These are phyloP conservation scores for Mantis religiosa DNA, from an alignment of 2,888 invertebrate genomes.

Conservation along the genomic window DNA sequence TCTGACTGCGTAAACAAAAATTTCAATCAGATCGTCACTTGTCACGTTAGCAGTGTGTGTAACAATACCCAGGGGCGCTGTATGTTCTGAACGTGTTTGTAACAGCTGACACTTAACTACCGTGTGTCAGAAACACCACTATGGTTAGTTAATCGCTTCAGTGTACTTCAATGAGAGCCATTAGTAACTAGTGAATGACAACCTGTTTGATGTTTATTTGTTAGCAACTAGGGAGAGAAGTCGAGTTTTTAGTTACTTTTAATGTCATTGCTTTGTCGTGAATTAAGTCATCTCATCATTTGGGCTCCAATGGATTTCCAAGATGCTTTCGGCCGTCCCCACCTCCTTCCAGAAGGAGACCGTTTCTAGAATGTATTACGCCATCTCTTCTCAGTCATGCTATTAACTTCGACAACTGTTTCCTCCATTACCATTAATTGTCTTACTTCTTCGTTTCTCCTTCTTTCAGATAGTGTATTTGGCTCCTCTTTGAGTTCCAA, in stretches of 20 bases:
- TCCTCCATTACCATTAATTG: too few relatives aligned
- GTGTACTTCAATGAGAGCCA: background rate
- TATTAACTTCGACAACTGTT: too few relatives aligned
- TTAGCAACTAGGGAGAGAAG: background rate
- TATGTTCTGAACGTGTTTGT: background rate
- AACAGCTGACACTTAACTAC: background rate
- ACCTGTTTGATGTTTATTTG: background rate
- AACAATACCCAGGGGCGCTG: background rate
- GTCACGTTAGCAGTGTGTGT: background rate
- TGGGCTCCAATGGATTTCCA: too few relatives aligned
- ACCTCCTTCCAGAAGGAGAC: too few relatives aligned
- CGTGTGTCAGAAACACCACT: background rate
- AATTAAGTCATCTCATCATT: too few relatives aligned
- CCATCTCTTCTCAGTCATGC: too few relatives aligned
- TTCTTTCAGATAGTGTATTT: too few relatives aligned
- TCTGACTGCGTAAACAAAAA: background rate
- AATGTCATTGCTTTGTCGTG: too few relatives aligned
- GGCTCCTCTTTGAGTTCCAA: too few relatives aligned
- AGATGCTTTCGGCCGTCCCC: too few relatives aligned
- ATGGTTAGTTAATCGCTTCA: background rate
- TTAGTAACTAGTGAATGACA: background rate
- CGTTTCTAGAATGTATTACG: too few relatives aligned
- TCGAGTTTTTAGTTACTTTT: background rate
- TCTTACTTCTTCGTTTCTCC: too few relatives aligned
- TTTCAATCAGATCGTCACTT: background rate